Base-by-base conservation (phyloP, 2,113 vertebrate genomes). In the Silurus glanis region DNA sequence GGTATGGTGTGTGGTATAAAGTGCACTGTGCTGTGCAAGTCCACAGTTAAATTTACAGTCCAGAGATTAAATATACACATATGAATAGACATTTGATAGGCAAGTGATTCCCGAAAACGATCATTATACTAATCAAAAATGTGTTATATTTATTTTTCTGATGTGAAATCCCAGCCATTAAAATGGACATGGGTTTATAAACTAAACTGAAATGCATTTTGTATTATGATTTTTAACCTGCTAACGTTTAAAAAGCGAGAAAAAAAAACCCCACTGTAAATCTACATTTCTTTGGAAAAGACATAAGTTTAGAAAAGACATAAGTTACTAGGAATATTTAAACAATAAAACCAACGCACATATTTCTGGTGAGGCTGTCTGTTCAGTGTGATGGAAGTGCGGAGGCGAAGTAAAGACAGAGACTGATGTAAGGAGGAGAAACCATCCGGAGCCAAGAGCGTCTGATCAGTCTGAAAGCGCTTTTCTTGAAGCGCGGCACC, bases 401-500 rank as follows among this genome's bases (percentile, higher is more conserved):
- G 90, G 93, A 90, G 91, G 91, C 88, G 84, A 87, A 87, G 72
- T 55, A 74, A 64, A 84, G 87, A 89, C 86, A 87, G 83, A 81
- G 84, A 87, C 37, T 74, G 84, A 86, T 72, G 87, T 84, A 82
- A 74, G 85, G 83, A 91, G 88, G 94, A 92, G 91, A 82, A 83
- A 91, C 87, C 88, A 87, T 81, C 82, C 53, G 88, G 92, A 94
- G 93, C 92, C 93, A 91, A 89, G 90, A 91, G 92, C 93, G 94
- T 94, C 94, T 95, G 93, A 88, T 91, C 82, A 87, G 91, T 89
- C 87, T 95, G 92, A 95, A 94, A 94, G 93, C 89, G 87, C 91
- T 83, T 92, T 94, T 95, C 93, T 94, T 93, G 89, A 83, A 87
- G 85, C 87, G 64, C 53, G 93, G 93, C 93, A 91, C 72, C 96